Evolutionary conservation across 2,888 invertebrate genomes (phyloP), one percentile per base, ranked within the genome.

Genomic region (Heliconius cydno): DNA sequence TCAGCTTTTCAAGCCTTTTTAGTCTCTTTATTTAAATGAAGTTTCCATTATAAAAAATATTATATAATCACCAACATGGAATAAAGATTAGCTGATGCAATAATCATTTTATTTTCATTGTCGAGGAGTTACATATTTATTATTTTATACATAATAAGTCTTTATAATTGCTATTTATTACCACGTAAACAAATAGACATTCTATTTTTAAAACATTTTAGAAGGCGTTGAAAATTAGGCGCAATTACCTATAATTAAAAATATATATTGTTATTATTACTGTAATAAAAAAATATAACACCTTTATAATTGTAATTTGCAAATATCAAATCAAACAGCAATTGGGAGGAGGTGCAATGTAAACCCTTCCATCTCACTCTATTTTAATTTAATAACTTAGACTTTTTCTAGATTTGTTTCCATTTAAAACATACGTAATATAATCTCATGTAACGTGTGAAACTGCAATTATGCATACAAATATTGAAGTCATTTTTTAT

Each of bases 81-180:
- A 70, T 70, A 46, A 46, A 70, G 15, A 70, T 46, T 70, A 70
- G 70, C 70, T 70, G 70, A 46, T 70, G 70, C 70, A 70, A 70
- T 41, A 70, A 38, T 46, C 15, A 70, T 1, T 70, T 70, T 70
- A 70, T 41, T 70, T 70, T 46, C 70, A 25, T 70, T 34, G 25
- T 28, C 25, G 38, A 41, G 25, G 68, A 25, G n/a, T 38, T 68
- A n/a, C 68, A 15, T 68, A 70, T 41, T 70, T 70, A 46, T 70
- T 15, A 41, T 25, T 70, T 41, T 41, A 41, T 70, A 41, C 4
- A 46, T 15, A 25, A 13, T 41, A 41, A 15, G 41, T 46, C 25
- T 15, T 70, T 70, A 46, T 70, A 70, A 70, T 70, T 25, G 41
- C 41, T 70, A 15, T 3, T 25, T 46, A 70, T 41, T 38, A 22